Conservation (phyloP, 2,797 vertebrate genomes). For the Acestrorhynchus altus region DNA sequence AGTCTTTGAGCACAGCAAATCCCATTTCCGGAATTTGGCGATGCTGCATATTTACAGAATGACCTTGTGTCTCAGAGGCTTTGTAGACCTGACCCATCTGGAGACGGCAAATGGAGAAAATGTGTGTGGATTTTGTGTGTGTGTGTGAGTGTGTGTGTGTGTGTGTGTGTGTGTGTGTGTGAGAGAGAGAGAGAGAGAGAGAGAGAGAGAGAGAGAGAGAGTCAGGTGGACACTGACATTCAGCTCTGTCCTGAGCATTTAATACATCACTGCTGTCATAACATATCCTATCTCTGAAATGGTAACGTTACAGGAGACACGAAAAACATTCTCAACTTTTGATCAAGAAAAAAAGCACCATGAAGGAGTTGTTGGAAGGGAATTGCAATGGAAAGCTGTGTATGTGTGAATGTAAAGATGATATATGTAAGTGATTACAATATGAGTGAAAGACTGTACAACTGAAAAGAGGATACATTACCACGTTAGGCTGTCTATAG, state of each 20-base stretch:
- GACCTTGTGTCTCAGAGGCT: constrained; percentile 21
- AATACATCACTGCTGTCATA: neutral
- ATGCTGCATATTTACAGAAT: constrained; percentile 53
- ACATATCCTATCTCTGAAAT: neutral
- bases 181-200: neutral
- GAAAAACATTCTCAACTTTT: no score
- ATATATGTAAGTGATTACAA: no score
- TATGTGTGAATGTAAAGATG: no score
- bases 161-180: constrained; percentile 9
- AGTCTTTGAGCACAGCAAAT: constrained; percentile 33
- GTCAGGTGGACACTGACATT: neutral
- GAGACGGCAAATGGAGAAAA: constrained; percentile 50
- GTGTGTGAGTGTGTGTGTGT: constrained; percentile 16
- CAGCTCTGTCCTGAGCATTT: neutral
- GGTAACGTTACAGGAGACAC: neutral
- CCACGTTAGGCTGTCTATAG: no score
- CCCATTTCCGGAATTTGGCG: constrained; percentile 31
- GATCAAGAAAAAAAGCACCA: no score
- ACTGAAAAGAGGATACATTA: no score
- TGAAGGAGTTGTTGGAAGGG: no score
- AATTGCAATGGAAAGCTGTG: no score
- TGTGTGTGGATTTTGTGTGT: constrained; percentile 1
- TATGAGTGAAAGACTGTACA: no score
- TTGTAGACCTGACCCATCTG: constrained; percentile 33
- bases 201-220: neutral